These are phyloP conservation scores for Masticophis lateralis DNA, from an alignment of 2,797 vertebrate species.

Conservation along the genomic window DNA sequence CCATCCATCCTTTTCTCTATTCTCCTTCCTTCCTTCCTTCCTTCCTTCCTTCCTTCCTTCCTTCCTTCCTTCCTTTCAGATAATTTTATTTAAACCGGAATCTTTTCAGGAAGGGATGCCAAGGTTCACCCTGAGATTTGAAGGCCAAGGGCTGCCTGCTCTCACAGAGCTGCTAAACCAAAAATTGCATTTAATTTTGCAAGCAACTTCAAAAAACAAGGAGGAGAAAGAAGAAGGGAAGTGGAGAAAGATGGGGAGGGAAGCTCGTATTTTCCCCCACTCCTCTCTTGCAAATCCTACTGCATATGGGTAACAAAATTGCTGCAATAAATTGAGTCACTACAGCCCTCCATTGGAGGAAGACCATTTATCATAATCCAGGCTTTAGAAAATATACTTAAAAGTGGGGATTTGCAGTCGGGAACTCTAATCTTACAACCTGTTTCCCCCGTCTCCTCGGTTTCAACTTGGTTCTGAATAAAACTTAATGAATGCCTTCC, in stretches of 20 bases:
- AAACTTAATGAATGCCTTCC: neutral
- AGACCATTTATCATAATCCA: conserved; percentile 7
- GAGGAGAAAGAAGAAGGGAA: neutral
- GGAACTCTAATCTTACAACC: conserved; percentile 29
- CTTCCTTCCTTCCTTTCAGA: too few species aligned
- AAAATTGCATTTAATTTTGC: neutral
- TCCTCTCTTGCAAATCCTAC: neutral
- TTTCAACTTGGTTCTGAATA: conserved; percentile 46
- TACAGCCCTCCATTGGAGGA: neutral
- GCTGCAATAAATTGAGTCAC: neutral
- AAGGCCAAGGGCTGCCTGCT: neutral
- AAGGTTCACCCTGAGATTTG: neutral
- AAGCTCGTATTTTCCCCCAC: too few species aligned
- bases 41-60: too few species aligned
- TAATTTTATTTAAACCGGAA: neutral
- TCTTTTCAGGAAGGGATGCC: neutral
- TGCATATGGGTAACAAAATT: neutral
- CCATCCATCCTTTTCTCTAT: too few species aligned
- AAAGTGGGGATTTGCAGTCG: conserved; percentile 27
- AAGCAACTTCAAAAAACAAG: neutral
- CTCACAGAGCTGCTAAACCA: neutral
- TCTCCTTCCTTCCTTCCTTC: too few species aligned
- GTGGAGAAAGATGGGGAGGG: too few species aligned
- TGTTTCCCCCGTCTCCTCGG: neutral
- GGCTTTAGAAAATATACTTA: conserved; percentile 21